Evolutionary conservation across 2,113 vertebrate genomes (phyloP), one percentile per base, ranked within the genome.

Genomic region (Oreochromis aureus): DNA sequence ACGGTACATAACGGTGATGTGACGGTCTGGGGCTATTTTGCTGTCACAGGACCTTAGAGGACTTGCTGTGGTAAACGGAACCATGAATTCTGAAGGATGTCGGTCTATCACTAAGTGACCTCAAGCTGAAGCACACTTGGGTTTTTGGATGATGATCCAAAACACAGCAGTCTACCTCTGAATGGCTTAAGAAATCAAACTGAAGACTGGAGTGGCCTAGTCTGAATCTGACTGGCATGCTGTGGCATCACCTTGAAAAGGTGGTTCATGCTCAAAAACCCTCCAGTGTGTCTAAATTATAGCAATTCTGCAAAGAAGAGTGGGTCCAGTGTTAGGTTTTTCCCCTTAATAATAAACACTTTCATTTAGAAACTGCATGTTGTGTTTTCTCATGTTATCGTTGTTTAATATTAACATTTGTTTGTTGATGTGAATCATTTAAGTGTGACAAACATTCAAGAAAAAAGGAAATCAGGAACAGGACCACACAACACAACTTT

Each of bases 191-290:
- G 32, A 63, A 63, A 63, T 3, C 32, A 12, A 2, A 36, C 36
- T 2, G 32, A 66, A 39, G 61, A 66, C 7, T 66, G 19, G 19
- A 39, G 34, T 1, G 34, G 61, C 34, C 19, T n/a, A 66, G 61
- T 39, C 10, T 0, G 19, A 66, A 0, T 22, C 19, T 22, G 36
- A 39, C 7, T 10, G 61, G 19, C 34, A 66, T 39, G 61, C 10
- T 66, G 34, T 66, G 0, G 61, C 34, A 3, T 66, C 34, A 13
- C 34, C 34, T 39, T 13, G 34, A 39, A 12, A n/a, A 0, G 34
- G 10, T 36, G 32, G 10, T 8, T 66, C 19, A 5, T 66, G 61
- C 19, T 39, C 10, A 13, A 13, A 39, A 39, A 39, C 1, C 34
- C 61, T 22, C 34, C 61, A 66, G 2, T 16, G 27, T 59, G 56